phyloP scores from a whole-genome alignment of 2,113 vertebrate genomes.

The Columbina picui region DNA sequence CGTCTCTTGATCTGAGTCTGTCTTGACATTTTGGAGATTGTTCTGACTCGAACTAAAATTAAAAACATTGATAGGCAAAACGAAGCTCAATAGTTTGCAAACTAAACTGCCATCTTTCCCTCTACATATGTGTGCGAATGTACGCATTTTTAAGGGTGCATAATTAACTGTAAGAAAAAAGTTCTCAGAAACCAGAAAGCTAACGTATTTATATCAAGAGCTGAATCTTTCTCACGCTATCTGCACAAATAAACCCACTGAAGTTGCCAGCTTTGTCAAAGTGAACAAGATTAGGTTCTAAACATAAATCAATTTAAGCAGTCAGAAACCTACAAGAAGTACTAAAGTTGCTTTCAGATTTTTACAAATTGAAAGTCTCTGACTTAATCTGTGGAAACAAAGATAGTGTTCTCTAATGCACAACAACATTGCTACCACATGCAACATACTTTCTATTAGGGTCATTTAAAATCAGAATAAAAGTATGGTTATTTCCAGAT shows the following conservation, averaged over 20 bases:
- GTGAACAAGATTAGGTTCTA: slow-evolving; percentile 25
- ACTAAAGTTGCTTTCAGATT: neutral
- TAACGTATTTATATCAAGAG: slow-evolving; percentile 44
- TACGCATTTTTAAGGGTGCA: slow-evolving; percentile 32
- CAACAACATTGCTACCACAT: neutral
- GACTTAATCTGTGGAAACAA: neutral
- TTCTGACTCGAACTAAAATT: slow-evolving; percentile 25
- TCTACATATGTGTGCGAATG: slow-evolving; percentile 15
- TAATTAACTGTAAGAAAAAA: slow-evolving; percentile 50
- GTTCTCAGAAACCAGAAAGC: slow-evolving; percentile 40
- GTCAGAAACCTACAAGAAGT: neutral
- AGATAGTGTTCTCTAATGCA: neutral
- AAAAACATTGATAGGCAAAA: neutral
- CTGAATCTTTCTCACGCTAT: slow-evolving; percentile 27
- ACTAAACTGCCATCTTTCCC: slow-evolving; percentile 10
- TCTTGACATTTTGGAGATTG: neutral
- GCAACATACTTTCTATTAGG: neutral
- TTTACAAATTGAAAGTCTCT: neutral
- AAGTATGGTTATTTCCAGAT: neutral
- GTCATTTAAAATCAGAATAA: neutral
- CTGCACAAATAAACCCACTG: slow-evolving; percentile 46
- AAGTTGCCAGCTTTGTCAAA: slow-evolving; percentile 53
- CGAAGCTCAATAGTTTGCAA: slow-evolving; percentile 30
- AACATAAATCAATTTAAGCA: slow-evolving; percentile 26
- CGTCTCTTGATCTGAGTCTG: neutral